Conservation (phyloP, 1,140 invertebrate species). For the Brachionus calyciflorus region DNA sequence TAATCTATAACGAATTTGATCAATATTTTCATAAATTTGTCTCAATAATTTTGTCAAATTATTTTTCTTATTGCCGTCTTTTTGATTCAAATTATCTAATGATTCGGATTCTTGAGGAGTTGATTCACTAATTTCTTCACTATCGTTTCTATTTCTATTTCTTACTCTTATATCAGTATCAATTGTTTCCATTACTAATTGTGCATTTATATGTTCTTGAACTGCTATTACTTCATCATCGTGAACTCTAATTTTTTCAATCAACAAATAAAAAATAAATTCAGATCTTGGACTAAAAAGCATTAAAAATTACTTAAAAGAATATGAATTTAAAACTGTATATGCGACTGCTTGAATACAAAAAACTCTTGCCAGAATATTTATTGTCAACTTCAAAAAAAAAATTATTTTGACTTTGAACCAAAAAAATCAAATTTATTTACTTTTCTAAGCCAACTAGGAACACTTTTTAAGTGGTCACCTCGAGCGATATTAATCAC, state of each 20-base stretch:
- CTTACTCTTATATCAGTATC: neutral
- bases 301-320: neutral
- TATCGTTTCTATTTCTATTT: neutral
- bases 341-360: constrained; percentile 40
- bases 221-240: constrained; percentile 17
- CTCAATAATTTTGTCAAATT: neutral
- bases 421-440: neutral
- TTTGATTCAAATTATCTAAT: too few relatives aligned
- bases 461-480: constrained; percentile 5
- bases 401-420: neutral
- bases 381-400: constrained; percentile 18
- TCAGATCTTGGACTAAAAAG: too few relatives aligned
- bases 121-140: neutral
- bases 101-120: neutral
- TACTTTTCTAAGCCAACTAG: constrained; percentile 33
- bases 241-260: constrained; percentile 9
- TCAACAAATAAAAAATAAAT: too few relatives aligned
- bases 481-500: neutral
- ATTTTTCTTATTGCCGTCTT: neutral
- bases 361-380: constrained; percentile 29
- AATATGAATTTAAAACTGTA: constrained; percentile 40
- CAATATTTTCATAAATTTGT: constrained; percentile 13
- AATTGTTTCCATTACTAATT: neutral
- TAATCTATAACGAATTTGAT: constrained; percentile 23
- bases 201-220: neutral